Percentiles rank a stretch among this genome's conserved stretches.
Conservation (phyloP, 2,113 vertebrate genomes). For the Arizona elegans region DNA sequence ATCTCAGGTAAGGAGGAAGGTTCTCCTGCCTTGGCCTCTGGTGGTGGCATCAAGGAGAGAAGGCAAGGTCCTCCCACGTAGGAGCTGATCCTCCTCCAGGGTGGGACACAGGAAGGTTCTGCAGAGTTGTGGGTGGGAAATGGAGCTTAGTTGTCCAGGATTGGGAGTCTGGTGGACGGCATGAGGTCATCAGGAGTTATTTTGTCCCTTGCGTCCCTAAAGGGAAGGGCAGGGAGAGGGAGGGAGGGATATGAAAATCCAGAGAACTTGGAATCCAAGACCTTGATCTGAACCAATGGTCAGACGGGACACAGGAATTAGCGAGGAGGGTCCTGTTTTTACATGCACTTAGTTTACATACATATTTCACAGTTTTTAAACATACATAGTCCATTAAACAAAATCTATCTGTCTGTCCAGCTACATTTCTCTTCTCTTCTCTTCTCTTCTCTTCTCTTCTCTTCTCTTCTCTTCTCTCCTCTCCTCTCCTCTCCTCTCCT, state of each 20-base stretch:
- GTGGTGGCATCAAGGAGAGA: background rate
- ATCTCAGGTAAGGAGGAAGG: conserved; percentile 78
- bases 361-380: background rate
- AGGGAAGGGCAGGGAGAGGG: background rate
- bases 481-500: no score
- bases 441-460: background rate
- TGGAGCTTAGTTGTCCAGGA: background rate
- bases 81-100: no score
- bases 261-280: background rate
- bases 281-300: background rate
- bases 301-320: background rate
- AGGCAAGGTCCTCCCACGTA: background rate
- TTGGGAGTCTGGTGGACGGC: no score
- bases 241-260: background rate
- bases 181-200: rapidly evolving
- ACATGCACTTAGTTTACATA: background rate
- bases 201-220: background rate
- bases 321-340: background rate
- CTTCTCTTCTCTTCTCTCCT: no score
- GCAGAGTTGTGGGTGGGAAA: background rate
- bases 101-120: background rate
- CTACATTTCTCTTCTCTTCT: background rate
- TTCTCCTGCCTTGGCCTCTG: rapidly evolving
- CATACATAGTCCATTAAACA: background rate
- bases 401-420: background rate